Conservation (phyloP, 2,113 vertebrate genomes). For the Phrynosoma blainvillii region DNA sequence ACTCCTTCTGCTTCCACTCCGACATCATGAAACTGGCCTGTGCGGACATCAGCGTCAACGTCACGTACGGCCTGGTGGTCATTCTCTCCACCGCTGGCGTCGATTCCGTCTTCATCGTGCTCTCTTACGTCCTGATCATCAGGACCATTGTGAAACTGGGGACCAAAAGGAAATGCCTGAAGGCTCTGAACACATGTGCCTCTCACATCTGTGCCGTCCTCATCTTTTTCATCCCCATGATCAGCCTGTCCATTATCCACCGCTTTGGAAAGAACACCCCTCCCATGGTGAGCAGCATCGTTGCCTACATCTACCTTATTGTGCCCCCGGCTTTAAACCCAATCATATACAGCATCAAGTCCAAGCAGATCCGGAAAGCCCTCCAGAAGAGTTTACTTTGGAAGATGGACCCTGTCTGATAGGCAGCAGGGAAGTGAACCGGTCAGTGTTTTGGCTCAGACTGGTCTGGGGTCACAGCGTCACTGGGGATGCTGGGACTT, state of each 20-base stretch:
- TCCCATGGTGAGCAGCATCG: slow-evolving; percentile 46
- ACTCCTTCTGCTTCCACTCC: slow-evolving; percentile 75
- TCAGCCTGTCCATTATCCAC: slow-evolving; percentile 69
- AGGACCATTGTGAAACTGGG: slow-evolving; percentile 56
- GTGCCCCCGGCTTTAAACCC: slow-evolving; percentile 73
- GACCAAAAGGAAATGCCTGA: slow-evolving; percentile 50
- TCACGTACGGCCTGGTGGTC: slow-evolving; percentile 64
- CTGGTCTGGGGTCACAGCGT: too few relatives aligned
- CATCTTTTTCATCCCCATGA: slow-evolving; percentile 72
- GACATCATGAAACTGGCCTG: slow-evolving; percentile 75
- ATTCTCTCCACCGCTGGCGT: slow-evolving; percentile 63
- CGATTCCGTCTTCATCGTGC: slow-evolving; percentile 71
- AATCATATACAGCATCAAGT: slow-evolving; percentile 77
- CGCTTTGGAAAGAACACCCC: slow-evolving; percentile 56
- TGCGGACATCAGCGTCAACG: slow-evolving; percentile 65
- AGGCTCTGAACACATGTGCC: slow-evolving; percentile 66
- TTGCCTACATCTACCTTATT: slow-evolving; percentile 70
- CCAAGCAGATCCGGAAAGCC: slow-evolving; percentile 67
- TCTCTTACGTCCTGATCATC: slow-evolving; percentile 76
- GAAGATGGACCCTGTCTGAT: slow-evolving; percentile 5
- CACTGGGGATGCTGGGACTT: too few relatives aligned
- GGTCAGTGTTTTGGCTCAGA: not conserved
- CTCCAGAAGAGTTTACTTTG: slow-evolving; percentile 46
- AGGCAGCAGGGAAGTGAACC: not conserved
- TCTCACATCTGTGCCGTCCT: slow-evolving; percentile 74